Base-by-base conservation (phyloP, 1,140 invertebrate species). In the Drosophila micromelanica region DNA sequence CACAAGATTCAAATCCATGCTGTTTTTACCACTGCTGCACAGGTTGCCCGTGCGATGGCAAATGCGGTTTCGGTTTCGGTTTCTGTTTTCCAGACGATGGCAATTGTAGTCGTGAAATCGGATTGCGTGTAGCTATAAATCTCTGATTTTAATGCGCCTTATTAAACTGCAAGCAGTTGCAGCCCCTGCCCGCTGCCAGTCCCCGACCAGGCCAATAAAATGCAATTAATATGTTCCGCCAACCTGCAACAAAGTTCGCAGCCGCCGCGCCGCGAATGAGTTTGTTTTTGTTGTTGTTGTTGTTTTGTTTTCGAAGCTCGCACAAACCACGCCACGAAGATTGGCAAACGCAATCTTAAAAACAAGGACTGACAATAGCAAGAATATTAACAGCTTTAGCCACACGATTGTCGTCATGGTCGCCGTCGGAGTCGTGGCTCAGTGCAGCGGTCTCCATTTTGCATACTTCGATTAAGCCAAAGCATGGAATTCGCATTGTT, bases 191-290 rank as follows among this genome's bases (percentile, higher is more conserved):
- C 7, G 35, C 5, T 17, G 17, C 40, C 48, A 40, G 7, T 6
- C 38, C 43, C 32, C n/a, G 13, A 38, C 48, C 63, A 79, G 80
- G 76, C 84, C 85, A 87, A 87, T 87, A 87, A 87, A 87, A 87
- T 89, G 84, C 84, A 87, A 87, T 87, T 87, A 87, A 87, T 87
- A 87, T 87, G 82, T 87, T 87, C 79, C 84, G 79, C 78, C 82
- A 89, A 73, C 63, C 56, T 89, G 84, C 84, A 89, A 87, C 84
- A 89, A 87, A 84, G 84, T 87, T 77, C 76, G 73, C 38, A 27
- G 27, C 27, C 27, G 27, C 40, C n/a, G n/a, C 62, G 51, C 43
- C 9, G 57, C 59, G 40, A 52, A 63, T 72, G 68, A 72, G 60
- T 56, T 71, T n/a, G n/a, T n/a, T n/a, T n/a, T n/a, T n/a, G n/a